Evolutionary conservation across 2,797 vertebrate species (phyloP), one percentile per base, ranked within the genome.

Genomic region (Poeciliopsis presidionis): DNA sequence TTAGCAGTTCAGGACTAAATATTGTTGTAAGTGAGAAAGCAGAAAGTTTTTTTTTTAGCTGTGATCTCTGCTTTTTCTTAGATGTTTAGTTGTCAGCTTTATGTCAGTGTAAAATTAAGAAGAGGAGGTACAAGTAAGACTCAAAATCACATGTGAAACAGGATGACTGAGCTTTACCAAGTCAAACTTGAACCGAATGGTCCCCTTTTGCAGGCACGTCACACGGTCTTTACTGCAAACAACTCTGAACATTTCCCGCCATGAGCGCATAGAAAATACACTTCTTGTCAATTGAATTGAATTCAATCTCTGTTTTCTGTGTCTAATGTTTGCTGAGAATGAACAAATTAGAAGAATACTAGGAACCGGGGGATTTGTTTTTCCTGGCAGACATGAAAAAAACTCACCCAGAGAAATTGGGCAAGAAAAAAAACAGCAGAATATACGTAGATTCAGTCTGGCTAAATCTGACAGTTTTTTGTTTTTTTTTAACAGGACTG

Each of bases 91-190:
- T 61, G 65, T 81, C 77, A 43, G 70, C 36, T 86, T 74, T 77
- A 79, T 76, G 61, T 73, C n/a, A 51, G 57, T 43, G 33, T 82
- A 74, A 88, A 82, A 33, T 36, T 11, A 55, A 72, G 57, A 67
- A 83, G 79, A 72, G 30, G n/a, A 76, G 73, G 28, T 59, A 20
- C 72, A 65, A 73, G 39, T 78, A 59, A 74, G 59, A 63, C 63
- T 22, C 16, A 14, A 20, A 57, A 43, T 76, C 57, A 72, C 30
- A 57, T 22, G 25, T 81, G 74, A 77, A 75, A 59, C 72, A 59
- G 22, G n/a, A 20, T 20, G n/a, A 30, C 22, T 75, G 55, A 75
- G 61, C 45, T 79, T 16, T 39, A 71, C 22, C 63, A 49, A 22
- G 45, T 67, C 20, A 49, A 41, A 81, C 46, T 47, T 55, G 70